Base-by-base conservation (phyloP, 1,140 invertebrate species). In the Drosophila miranda region DNA sequence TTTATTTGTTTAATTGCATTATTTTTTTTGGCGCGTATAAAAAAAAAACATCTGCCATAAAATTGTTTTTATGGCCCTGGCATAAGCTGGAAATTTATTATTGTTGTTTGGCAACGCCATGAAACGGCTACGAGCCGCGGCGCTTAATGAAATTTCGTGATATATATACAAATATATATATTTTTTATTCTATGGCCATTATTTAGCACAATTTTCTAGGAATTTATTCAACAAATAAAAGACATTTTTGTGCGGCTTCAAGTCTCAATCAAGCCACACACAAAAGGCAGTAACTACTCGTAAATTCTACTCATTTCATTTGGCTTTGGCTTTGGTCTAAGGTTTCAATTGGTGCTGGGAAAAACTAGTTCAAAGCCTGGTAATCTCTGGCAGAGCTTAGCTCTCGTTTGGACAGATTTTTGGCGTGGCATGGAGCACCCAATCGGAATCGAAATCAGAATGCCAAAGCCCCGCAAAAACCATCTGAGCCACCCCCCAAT, bases 1-100 rank as follows among this genome's bases (percentile, higher is more conserved):
- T 86, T 86, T 86, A 86, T 86, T 87, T 86, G 78, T 86, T 86
- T 81, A 86, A 86, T 86, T 86, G 82, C 74, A 81, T 60, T 57
- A 72, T 69, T 72, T 69, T 69, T 69, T 77, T 55, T 42, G 41
- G 14, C 34, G 52, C 14, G 11, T 6, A n/a, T 44, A 44, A 34
- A 11, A 41, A 16, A 23, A 76, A 69, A 69, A 59, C 70, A 49
- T 44, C 57, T 64, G 77, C 81, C 68, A 78, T 75, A 66, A 86
- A 86, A 77, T 67, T 21, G 62, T 64, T 67, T 74, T 80, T 74
- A 77, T 69, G 71, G 49, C 77, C 59, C n/a, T 26, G 50, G 60
- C 63, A 86, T 74, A 84, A 86, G 81, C 77, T 73, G 54, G 9
- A 61, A 86, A 81, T 86, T 86, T 81, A 81, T 86, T 68, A 52